Conservation (phyloP, 2,888 invertebrate species). For the Beris morrisii region DNA sequence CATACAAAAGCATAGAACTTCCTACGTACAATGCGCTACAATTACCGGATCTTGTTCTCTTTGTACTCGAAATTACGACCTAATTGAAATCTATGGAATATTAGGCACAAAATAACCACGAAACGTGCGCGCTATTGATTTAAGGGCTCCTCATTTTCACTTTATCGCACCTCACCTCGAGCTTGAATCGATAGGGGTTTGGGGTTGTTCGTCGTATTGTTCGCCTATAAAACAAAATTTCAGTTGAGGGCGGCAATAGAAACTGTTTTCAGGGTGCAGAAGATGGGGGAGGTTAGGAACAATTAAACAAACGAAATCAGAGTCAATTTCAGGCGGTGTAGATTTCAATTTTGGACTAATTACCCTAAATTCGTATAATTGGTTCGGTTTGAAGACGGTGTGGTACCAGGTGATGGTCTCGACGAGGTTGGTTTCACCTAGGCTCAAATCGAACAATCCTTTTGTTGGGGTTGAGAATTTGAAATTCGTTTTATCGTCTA, state of each 20-base stretch:
- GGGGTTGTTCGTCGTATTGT: background rate
- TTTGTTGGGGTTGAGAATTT: too few species aligned
- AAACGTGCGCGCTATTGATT: constrained; percentile 14
- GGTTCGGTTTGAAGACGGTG: too few species aligned
- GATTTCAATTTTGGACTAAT: constrained; percentile 25
- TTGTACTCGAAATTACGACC: too few species aligned
- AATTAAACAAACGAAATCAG: constrained; percentile 16
- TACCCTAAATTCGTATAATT: constrained; percentile 13
- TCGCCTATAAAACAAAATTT: background rate
- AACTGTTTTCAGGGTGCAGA: background rate
- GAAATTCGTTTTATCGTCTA: too few species aligned
- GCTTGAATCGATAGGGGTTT: background rate
- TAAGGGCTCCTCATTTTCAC: constrained; percentile 6
- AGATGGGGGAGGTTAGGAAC: constrained; percentile 2
- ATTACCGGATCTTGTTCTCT: too few species aligned
- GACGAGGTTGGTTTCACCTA: too few species aligned
- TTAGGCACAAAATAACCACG: constrained; percentile 17
- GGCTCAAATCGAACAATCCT: too few species aligned
- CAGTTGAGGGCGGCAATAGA: too few species aligned
- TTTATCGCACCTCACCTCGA: background rate
- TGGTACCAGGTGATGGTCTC: too few species aligned
- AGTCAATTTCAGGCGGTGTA: constrained; percentile 17
- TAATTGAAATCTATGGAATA: constrained; percentile 25
- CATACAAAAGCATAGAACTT: too few species aligned
- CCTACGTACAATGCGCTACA: too few species aligned